Evolutionary conservation across 2,797 vertebrate genomes (phyloP), one percentile per base, ranked within the genome.

Genomic region (Momotus momota): DNA sequence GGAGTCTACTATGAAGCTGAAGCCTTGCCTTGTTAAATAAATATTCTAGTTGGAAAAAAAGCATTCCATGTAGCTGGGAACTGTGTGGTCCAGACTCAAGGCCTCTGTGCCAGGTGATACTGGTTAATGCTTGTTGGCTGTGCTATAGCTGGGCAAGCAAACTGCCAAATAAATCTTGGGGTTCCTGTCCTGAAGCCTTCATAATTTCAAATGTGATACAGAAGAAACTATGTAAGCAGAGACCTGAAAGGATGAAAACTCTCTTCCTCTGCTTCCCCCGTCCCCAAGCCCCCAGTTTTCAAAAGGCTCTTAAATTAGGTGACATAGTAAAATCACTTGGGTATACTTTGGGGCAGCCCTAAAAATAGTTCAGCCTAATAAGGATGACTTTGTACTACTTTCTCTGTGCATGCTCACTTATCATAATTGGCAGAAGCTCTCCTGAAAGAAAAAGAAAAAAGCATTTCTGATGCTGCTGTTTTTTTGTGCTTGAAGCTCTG

Each of bases 351-450:
- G 43, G 86, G 62, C 82, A 70, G 31, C 27, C 93, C 96, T 94
- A 86, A 96, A 96, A 96, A 35, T 95, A 96, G 83, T 61, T 35
- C 85, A 94, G 51, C 93, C 94, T 96, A 92, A 35, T 93, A 96
- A 96, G 75, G 51, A 49, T 97, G 83, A 86, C 95, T 95, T 92
- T 95, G 94, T 94, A 82, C 93, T 94, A 90, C 78, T 96, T 95
- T 96, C 29, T 84, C 20, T 84, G 58, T 75, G 55, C 26, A 64
- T 71, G 29, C 21, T 93, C 55, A 43, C 67, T 73, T 95, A 61
- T 74, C 16, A 7, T 61, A 89, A 81, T 38, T 75, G 70, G 54
- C 65, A 94, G 73, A 82, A 91, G 43, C 40, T 43, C 31, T 61
- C 31, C 83, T 79, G 55, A 79, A 93, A 94, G 26, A 67, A 70